A percentile compares a stretch with the other conserved stretches of the same genome.
phyloP scores from a whole-genome alignment of 2,113 vertebrate species.

The Orthonyx spaldingii region DNA sequence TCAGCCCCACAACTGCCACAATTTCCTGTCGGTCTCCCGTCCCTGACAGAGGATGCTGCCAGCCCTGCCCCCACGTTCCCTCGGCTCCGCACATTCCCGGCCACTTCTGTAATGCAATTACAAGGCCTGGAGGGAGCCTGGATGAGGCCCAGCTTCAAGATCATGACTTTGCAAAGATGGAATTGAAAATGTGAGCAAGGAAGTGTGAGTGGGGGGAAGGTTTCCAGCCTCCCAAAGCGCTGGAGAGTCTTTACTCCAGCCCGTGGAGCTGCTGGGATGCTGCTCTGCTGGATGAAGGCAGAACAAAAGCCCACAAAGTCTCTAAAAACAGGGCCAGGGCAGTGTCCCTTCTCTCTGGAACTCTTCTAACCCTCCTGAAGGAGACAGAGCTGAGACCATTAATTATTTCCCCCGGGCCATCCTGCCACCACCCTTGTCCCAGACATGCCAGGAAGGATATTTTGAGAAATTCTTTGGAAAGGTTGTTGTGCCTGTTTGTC shows the following conservation, averaged over 20 bases:
- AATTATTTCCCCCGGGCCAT: background rate
- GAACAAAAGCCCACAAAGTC: background rate
- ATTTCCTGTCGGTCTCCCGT: background rate
- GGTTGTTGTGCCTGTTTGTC: background rate
- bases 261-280: background rate
- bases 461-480: slow-evolving; percentile 5
- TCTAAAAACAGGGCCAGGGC: background rate
- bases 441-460: background rate
- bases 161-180: background rate
- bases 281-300: background rate
- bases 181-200: background rate
- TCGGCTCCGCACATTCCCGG: background rate
- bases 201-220: background rate
- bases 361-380: background rate
- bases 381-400: background rate
- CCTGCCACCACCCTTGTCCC: background rate
- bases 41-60: background rate
- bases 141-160: background rate
- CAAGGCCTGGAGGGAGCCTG: background rate
- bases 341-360: background rate
- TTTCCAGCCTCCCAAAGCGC: background rate
- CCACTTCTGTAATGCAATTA: background rate
- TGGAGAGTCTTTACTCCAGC: accelerated
- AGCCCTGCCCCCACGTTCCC: background rate
- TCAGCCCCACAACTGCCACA: background rate